Evolutionary conservation across 2,888 invertebrate species (phyloP), one percentile per base, ranked within the genome.

Genomic region (Heterodera filipjevi): DNA sequence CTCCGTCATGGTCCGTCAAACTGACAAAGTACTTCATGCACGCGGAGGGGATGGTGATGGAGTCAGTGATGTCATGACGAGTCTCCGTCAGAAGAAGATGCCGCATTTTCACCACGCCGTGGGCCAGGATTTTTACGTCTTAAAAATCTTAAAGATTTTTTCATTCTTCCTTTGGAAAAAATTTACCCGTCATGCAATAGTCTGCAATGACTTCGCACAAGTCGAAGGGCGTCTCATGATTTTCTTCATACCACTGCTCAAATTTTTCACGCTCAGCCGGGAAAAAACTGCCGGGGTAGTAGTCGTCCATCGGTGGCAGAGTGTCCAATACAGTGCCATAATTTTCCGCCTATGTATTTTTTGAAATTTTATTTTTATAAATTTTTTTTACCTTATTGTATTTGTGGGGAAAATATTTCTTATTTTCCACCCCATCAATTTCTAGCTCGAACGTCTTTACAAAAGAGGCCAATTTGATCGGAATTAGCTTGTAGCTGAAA

Each of bases 221-320:
- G n/a, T n/a, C n/a, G n/a, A n/a, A n/a, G n/a, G n/a, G n/a, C n/a
- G n/a, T n/a, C n/a, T n/a, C n/a, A n/a, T n/a, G n/a, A n/a, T n/a
- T n/a, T n/a, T n/a, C n/a, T n/a, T n/a, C n/a, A n/a, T n/a, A n/a
- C n/a, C n/a, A n/a, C n/a, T n/a, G n/a, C n/a, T n/a, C n/a, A n/a
- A n/a, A n/a, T n/a, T n/a, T n/a, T n/a, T n/a, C n/a, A n/a, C n/a
- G n/a, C n/a, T n/a, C n/a, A n/a, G n/a, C n/a, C n/a, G n/a, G n/a
- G n/a, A n/a, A n/a, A n/a, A n/a, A n/a, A n/a, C n/a, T n/a, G 22
- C 53, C 64, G n/a, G 75, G 75, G 27, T 66, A 46, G 75, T 74
- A 74, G 32, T 22, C 14, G 14, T 74, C 75, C 10, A 74, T 19
- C 14, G 59, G 64, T 27, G 75, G 75, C 59, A 74, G 66, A 3